Percentiles rank a stretch among this genome's conserved stretches.
phyloP scores from a whole-genome alignment of 2,797 vertebrate genomes.

The Mustela erminea region DNA sequence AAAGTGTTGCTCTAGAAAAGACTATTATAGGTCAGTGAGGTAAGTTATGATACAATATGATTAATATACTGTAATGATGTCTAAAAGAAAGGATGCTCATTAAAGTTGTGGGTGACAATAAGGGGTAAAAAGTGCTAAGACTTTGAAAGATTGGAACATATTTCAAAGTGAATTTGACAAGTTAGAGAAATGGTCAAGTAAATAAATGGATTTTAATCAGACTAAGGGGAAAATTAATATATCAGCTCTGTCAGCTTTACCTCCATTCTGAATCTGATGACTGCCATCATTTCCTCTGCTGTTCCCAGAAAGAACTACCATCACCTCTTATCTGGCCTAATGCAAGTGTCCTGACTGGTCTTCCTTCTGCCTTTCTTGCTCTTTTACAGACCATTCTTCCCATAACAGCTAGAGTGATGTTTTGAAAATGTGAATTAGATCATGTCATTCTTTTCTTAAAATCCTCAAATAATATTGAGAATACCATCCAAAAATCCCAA shows the following conservation, averaged over 20 bases:
- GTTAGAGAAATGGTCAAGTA: conserved; percentile 40
- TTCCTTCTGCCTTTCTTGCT: not conserved
- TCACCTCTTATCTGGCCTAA: not conserved
- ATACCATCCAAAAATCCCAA: not conserved
- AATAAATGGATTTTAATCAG: conserved; percentile 61
- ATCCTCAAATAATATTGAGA: not conserved
- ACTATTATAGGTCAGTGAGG: not conserved
- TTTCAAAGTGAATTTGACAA: conserved; percentile 65
- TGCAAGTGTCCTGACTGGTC: not conserved
- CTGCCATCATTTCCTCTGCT: not conserved
- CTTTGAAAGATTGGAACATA: conserved; percentile 10
- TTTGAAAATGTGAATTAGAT: not conserved
- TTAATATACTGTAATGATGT: not conserved
- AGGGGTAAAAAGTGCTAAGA: not conserved
- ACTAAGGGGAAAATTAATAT: not conserved
- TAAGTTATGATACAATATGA: conserved; percentile 4
- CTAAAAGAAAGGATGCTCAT: not conserved
- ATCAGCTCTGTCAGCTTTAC: not conserved
- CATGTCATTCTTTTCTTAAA: not conserved
- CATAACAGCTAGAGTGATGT: not conserved
- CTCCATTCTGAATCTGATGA: not conserved
- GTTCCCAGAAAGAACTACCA: not conserved
- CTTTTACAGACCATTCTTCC: not conserved
- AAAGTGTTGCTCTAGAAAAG: not conserved
- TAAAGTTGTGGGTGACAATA: conserved; percentile 13